Conservation (phyloP, 1,140 invertebrate species). For the Drosophila albomicans region DNA sequence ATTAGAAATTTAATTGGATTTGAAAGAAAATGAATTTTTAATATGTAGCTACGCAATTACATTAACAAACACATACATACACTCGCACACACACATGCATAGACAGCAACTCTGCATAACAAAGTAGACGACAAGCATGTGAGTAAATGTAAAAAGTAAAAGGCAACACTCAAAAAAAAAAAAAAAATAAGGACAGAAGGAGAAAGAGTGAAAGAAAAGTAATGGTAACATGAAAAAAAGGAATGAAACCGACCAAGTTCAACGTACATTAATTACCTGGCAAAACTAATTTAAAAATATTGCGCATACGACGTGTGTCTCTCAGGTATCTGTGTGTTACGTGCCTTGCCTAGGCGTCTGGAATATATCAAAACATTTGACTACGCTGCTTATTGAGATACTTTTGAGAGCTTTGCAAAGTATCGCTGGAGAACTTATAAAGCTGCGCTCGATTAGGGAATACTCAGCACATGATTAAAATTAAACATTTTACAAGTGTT, state of each 20-base stretch:
- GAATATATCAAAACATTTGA: slow-evolving; percentile 17
- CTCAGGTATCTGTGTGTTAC: not conserved
- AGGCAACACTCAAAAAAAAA: slow-evolving; percentile 1
- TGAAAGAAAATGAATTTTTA: slow-evolving; percentile 76
- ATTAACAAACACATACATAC: slow-evolving; percentile 51
- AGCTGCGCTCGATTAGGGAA: slow-evolving; percentile 1
- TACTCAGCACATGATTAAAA: not conserved
- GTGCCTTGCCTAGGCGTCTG: not conserved
- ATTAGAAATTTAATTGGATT: slow-evolving; percentile 82
- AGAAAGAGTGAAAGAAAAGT: slow-evolving; percentile 1
- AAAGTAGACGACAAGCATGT: slow-evolving; percentile 20
- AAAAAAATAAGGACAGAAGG: slow-evolving; percentile 2
- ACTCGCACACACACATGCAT: slow-evolving; percentile 6
- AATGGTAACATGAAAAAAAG: not conserved
- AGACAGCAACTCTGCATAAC: slow-evolving; percentile 50
- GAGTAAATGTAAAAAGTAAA: not conserved
- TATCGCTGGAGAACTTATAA: not conserved
- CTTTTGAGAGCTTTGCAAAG: not conserved
- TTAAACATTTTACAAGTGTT: not conserved
- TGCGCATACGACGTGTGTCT: slow-evolving; percentile 32
- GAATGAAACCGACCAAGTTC: slow-evolving; percentile 10
- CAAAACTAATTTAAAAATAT: slow-evolving; percentile 48
- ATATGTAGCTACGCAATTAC: slow-evolving; percentile 60
- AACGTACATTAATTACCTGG: slow-evolving; percentile 49
- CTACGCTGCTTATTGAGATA: slow-evolving; percentile 20